Base-by-base conservation (phyloP, 2,113 vertebrate species). In the Callocephalon fimbriatum region DNA sequence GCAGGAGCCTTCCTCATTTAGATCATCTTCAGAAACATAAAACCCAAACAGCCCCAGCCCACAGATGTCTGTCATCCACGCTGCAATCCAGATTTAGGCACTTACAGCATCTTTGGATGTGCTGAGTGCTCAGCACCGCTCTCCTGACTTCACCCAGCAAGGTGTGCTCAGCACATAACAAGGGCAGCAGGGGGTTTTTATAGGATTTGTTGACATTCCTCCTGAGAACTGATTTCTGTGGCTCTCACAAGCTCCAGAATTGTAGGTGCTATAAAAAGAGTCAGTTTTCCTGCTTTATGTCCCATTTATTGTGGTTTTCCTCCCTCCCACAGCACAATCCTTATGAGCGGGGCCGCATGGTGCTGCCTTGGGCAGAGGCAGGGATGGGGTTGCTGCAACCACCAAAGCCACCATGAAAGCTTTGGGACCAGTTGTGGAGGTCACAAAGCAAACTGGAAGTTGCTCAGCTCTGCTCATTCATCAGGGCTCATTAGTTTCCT, bases 41-140 rank as follows among this genome's bases (percentile, higher is more conserved):
- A 25, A 14, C 50, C 58, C 44, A 51, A 47, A 1, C 8, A 9
- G 8, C 48, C 78, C 44, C 2, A 44, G 4, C 31, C 73, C 89
- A 23, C 65, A 32, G 66, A 13, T 5, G 35, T 27, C 92, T 17
- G 5, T 7, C 53, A 5, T 0, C 6, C 9, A 6, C 27, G 12
- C 47, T 0, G 0, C 27, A 32, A 26, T 12, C 71, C 62, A 1
- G 0, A 9, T 19, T 45, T 6, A n/a, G 82, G 82, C 59, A 26
- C 27, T 91, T 12, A 10, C 21, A 8, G 15, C 1, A 2, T 2
- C 26, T 5, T 6, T 2, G 0, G 32, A 7, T 13, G 48, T 0
- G 53, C 73, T 1, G 65, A 81, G 65, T 32, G 0, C 61, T 31
- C 37, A 2, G 61, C 40, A 29, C 18, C 10, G 23, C 83, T 16